These are phyloP conservation scores for Amyelois transitella DNA, from an alignment of 1,140 invertebrate species.

Conservation along the genomic window DNA sequence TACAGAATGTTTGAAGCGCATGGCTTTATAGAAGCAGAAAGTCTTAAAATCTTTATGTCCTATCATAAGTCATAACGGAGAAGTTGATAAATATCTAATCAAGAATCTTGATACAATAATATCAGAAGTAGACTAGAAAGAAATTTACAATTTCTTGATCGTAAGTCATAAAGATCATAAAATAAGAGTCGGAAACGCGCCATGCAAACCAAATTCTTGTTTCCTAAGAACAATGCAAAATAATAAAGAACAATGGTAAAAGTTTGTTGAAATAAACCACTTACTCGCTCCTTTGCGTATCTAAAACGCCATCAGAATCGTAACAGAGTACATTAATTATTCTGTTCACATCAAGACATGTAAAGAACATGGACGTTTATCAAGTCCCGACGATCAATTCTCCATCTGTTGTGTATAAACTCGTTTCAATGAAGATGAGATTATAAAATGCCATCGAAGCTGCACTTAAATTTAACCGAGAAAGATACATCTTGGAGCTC, in stretches of 20 bases:
- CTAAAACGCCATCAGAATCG: constrained; percentile 26
- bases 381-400: background rate
- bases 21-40: no score
- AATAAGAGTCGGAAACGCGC: constrained; percentile 6
- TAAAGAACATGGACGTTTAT: background rate
- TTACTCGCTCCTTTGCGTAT: constrained; percentile 25
- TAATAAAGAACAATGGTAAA: constrained; percentile 39
- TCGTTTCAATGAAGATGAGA: background rate
- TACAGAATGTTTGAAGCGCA: no score
- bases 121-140: no score
- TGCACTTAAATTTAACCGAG: background rate
- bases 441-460: background rate
- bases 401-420: background rate
- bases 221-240: constrained; percentile 8
- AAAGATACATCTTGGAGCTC: background rate
- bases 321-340: constrained; percentile 20
- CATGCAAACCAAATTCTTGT: constrained; percentile 9
- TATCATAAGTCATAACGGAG: no score
- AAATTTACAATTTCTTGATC: background rate
- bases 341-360: constrained; percentile 12
- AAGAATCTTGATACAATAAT: background rate
- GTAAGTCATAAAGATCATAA: no score
- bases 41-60: no score
- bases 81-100: no score
- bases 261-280: constrained; percentile 17